Percentiles rank a stretch among this genome's conserved stretches.
Evolutionary conservation across 2,113 vertebrate species (phyloP).

Genomic region (Chloroceryle aenea): DNA sequence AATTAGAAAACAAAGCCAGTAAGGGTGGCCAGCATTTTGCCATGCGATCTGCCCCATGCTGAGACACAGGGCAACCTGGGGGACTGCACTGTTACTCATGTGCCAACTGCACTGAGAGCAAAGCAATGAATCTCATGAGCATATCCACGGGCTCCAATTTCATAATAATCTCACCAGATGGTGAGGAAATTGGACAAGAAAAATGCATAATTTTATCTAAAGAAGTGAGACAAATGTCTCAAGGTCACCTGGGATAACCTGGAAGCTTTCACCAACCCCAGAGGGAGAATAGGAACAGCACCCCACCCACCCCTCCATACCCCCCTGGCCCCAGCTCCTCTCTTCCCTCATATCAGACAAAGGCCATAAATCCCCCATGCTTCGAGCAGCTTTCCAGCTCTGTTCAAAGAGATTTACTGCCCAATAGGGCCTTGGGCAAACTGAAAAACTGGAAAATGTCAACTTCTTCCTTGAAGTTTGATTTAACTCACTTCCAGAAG

Average conservation of each 20-base stretch:
- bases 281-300: not conserved
- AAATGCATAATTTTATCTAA: not conserved
- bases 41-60: fast-evolving
- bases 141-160: not conserved
- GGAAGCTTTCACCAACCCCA: not conserved
- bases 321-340: not conserved
- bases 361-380: not conserved
- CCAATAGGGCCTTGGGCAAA: not conserved
- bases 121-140: not conserved
- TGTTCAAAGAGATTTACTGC: not conserved
- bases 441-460: not conserved
- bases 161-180: not conserved
- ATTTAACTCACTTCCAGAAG: not conserved
- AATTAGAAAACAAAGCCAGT: not conserved
- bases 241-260: not conserved
- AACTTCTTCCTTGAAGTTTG: not conserved
- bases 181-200: not conserved
- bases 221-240: not conserved
- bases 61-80: fast-evolving
- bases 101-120: not conserved
- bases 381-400: not conserved
- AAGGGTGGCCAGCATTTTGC: not conserved
- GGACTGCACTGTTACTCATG: fast-evolving
- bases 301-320: not conserved
- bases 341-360: not conserved